A percentile compares a stretch with the other conserved stretches of the same genome.
Evolutionary conservation across 1,140 invertebrate genomes (phyloP).

Genomic region (Drosophila repleta): DNA sequence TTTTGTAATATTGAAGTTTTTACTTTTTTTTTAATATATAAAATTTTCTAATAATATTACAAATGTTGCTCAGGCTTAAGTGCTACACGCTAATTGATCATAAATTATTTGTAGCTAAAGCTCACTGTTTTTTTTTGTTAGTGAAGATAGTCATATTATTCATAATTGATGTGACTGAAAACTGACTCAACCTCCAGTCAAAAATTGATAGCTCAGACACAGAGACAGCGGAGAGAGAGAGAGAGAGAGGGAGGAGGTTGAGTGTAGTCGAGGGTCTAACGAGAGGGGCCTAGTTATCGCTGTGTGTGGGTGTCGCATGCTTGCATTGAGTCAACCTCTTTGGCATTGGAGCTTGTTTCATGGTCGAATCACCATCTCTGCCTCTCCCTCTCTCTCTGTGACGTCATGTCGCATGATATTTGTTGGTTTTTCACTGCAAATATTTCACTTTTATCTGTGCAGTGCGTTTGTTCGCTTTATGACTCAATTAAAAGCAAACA

Average conservation of each 20-base stretch:
- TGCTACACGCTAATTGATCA: background rate
- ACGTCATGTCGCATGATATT: slow-evolving; percentile 13
- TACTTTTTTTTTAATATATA: too few species aligned
- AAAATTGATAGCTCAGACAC: background rate
- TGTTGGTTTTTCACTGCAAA: slow-evolving; percentile 33
- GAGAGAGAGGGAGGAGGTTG: background rate
- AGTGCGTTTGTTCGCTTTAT: slow-evolving; percentile 51
- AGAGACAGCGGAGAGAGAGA: background rate
- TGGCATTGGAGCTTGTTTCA: slow-evolving; percentile 4
- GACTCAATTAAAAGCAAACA: slow-evolving; percentile 71
- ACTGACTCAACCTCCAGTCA: slow-evolving; percentile 29
- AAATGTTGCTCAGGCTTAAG: too few species aligned
- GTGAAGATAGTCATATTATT: slow-evolving; percentile 13
- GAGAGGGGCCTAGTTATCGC: background rate
- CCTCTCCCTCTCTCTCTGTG: background rate
- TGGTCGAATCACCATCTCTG: background rate
- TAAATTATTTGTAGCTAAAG: background rate
- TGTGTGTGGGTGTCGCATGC: background rate
- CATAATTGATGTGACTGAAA: slow-evolving; percentile 26
- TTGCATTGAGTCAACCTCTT: slow-evolving; percentile 25
- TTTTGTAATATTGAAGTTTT: too few species aligned
- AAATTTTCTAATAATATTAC: too few species aligned
- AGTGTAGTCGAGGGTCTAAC: too few species aligned
- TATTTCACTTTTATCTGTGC: slow-evolving; percentile 59
- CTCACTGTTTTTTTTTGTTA: background rate